A percentile compares a stretch with the other conserved stretches of the same genome.
These are phyloP conservation scores for Cherax destructor DNA, from an alignment of 1,140 invertebrate genomes.

Conservation along the genomic window DNA sequence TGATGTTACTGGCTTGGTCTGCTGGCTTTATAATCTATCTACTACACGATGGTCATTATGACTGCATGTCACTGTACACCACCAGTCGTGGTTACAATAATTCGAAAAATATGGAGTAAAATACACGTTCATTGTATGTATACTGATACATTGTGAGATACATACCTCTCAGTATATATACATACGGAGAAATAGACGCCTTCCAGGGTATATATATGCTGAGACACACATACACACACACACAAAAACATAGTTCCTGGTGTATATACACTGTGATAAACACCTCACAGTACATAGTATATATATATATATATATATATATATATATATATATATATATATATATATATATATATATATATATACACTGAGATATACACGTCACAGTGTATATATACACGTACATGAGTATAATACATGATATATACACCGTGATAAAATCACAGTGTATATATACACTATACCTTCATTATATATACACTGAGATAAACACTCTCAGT, in stretches of 20 bases:
- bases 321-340: neutral
- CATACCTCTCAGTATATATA: neutral
- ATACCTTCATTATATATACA: constrained; percentile 22
- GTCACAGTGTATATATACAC: neutral
- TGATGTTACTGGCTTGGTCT: no score
- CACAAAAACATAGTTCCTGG: no score
- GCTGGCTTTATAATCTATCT: no score
- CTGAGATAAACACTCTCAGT: neutral
- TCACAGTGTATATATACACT: constrained; percentile 22
- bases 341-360: neutral
- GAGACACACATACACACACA: no score
- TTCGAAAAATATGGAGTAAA: no score
- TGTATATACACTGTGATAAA: constrained; percentile 9
- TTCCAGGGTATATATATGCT: no score
- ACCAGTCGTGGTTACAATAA: no score
- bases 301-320: neutral
- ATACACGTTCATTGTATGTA: no score
- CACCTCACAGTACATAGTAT: neutral
- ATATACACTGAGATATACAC: neutral
- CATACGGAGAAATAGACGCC: neutral
- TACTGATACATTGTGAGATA: no score
- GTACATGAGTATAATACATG: neutral
- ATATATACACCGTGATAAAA: constrained; percentile 24
- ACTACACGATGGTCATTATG: no score
- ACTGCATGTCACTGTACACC: no score